Conservation (phyloP, 2,888 invertebrate species). For the Apotomis turbidana region DNA sequence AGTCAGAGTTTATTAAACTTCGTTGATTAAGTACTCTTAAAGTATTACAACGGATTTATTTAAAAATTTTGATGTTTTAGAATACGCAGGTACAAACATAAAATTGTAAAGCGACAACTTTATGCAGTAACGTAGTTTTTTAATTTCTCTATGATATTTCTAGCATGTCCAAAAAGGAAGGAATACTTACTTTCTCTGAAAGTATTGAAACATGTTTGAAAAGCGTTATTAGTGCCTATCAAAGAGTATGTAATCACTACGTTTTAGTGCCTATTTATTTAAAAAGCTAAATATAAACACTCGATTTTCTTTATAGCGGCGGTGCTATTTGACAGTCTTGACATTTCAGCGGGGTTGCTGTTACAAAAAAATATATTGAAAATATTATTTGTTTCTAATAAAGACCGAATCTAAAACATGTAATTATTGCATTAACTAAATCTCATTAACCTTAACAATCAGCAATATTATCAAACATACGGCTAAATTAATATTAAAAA, state of each 20-base stretch:
- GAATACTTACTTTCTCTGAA: background rate
- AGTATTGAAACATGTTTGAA: background rate
- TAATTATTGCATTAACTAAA: too few species aligned
- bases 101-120: background rate
- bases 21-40: too few species aligned
- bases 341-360: background rate
- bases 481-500: too few species aligned
- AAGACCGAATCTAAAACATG: too few species aligned
- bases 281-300: background rate
- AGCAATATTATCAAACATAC: too few species aligned
- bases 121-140: background rate
- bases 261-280: background rate
- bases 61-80: background rate
- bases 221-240: background rate
- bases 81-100: constrained; percentile 6
- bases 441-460: too few species aligned
- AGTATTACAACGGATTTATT: too few species aligned
- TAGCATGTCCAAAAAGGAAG: background rate
- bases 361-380: background rate
- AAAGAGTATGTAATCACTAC: too few species aligned
- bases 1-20: too few species aligned
- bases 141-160: background rate
- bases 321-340: background rate
- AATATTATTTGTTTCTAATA: background rate
- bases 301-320: background rate